Evolutionary conservation across 2,797 vertebrate species (phyloP).

Genomic region (Bryconaethiops microstoma): DNA sequence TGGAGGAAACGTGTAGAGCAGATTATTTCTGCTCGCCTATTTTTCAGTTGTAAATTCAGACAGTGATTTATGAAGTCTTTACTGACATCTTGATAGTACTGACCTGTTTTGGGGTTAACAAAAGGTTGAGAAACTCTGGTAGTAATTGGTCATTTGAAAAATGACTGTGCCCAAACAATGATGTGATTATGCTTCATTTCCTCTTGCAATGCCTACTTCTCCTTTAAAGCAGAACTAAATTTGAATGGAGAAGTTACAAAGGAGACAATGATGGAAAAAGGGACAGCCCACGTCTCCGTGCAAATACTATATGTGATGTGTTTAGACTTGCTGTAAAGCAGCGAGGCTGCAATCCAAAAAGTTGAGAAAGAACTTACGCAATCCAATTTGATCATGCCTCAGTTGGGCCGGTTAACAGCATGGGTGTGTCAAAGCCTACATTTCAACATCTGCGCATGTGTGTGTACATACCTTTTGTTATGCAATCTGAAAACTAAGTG

Average conservation of each 20-base stretch:
- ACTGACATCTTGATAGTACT: slow-evolving; percentile 20
- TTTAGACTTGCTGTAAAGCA: slow-evolving; percentile 34
- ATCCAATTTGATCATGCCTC: slow-evolving; percentile 19
- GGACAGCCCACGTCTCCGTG: too few species aligned
- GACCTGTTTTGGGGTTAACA: background rate
- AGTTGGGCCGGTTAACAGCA: background rate
- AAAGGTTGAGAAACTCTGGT: background rate
- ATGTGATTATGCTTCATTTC: slow-evolving; percentile 44
- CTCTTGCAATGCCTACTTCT: slow-evolving; percentile 36
- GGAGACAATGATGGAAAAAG: too few species aligned
- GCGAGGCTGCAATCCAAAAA: slow-evolving; percentile 26
- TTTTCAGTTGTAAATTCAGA: background rate
- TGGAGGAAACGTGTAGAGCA: background rate
- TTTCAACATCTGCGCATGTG: slow-evolving; percentile 33
- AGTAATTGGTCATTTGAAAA: slow-evolving; percentile 10
- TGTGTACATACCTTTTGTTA: slow-evolving; percentile 37
- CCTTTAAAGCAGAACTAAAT: slow-evolving; percentile 41
- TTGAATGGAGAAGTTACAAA: slow-evolving; percentile 40
- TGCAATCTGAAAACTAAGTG: slow-evolving; percentile 30
- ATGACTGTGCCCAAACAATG: slow-evolving; percentile 11
- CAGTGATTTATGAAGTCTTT: background rate
- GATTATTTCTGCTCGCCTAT: background rate
- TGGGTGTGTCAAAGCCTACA: slow-evolving; percentile 35
- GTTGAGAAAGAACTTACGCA: slow-evolving; percentile 21
- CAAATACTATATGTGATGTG: slow-evolving; percentile 10